Percentiles rank a stretch among this genome's conserved stretches.
Conservation (phyloP, 2,888 invertebrate genomes). For the Prosapia bicincta region DNA sequence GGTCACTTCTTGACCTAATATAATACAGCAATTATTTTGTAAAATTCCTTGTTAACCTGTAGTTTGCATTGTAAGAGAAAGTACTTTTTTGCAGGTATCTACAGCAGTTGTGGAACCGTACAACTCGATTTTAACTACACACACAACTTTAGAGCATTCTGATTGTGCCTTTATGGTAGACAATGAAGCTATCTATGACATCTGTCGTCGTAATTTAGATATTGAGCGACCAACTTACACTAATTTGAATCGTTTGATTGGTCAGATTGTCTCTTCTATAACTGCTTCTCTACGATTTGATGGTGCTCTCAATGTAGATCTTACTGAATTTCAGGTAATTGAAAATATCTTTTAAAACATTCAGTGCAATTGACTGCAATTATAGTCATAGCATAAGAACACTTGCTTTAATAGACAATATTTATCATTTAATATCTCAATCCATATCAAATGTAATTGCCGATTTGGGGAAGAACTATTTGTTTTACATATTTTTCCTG, state of each 20-base stretch:
- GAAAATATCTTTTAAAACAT: too few species aligned
- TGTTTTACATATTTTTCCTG: too few species aligned
- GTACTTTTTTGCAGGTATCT: conserved; percentile 44
- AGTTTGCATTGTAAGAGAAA: too few species aligned
- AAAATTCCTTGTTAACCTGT: too few species aligned
- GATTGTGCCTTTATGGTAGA: conserved; percentile 62
- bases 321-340: conserved; percentile 63
- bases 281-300: conserved; percentile 86
- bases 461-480: too few species aligned
- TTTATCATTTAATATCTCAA: too few species aligned
- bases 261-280: conserved; percentile 91
- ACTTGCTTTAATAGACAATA: too few species aligned
- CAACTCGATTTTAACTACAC: conserved; percentile 83
- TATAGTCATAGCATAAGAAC: too few species aligned
- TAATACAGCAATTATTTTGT: too few species aligned
- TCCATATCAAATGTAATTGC: too few species aligned
- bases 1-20: too few species aligned
- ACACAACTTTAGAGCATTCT: conserved; percentile 59
- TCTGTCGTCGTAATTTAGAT: conserved; percentile 91
- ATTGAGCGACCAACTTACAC: conserved; percentile 96
- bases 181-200: conserved; percentile 86
- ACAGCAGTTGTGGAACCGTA: conserved; percentile 78
- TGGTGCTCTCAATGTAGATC: conserved; percentile 88
- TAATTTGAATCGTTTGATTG: conserved; percentile 92
- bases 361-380: too few species aligned